Percentiles rank a stretch among this genome's conserved stretches.
phyloP scores from a whole-genome alignment of 2,113 vertebrate species.

The Nannospalax galili region DNA sequence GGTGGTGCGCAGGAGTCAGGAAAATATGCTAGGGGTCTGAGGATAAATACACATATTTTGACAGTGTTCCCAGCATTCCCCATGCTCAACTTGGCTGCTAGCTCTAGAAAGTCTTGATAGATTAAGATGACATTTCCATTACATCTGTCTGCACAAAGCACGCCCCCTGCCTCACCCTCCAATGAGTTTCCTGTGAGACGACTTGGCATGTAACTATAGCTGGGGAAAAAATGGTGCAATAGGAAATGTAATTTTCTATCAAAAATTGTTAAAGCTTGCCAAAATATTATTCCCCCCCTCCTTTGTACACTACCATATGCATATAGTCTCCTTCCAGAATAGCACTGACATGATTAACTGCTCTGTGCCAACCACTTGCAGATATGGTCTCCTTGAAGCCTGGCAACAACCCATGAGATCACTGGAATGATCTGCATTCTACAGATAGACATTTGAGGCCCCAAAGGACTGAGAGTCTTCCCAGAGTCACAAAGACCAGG shows the following conservation, averaged over 20 bases:
- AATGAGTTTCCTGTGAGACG: conserved; percentile 88
- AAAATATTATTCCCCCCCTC: conserved; percentile 71
- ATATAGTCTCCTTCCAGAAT: conserved; percentile 1
- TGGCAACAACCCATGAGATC: background rate
- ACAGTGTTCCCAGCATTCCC: conserved; percentile 65
- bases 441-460: background rate
- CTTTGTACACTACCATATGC: background rate
- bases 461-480: background rate
- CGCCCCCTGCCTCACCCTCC: conserved; percentile 86
- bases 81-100: conserved; percentile 75
- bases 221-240: conserved; percentile 64
- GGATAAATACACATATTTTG: conserved; percentile 74
- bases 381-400: background rate
- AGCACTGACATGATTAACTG: background rate
- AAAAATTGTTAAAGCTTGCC: background rate
- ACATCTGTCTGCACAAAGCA: conserved; percentile 86
- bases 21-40: conserved; percentile 63
- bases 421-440: background rate
- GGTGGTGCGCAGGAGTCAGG: background rate
- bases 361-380: background rate
- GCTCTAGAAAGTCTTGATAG: conserved; percentile 84
- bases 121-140: conserved; percentile 89
- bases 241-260: conserved; percentile 82
- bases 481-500: background rate
- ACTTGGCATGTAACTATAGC: conserved; percentile 86